Evolutionary conservation across 92 coral and sea anemone genomes (phyloP).

Genomic region (Palythoa grandis): DNA sequence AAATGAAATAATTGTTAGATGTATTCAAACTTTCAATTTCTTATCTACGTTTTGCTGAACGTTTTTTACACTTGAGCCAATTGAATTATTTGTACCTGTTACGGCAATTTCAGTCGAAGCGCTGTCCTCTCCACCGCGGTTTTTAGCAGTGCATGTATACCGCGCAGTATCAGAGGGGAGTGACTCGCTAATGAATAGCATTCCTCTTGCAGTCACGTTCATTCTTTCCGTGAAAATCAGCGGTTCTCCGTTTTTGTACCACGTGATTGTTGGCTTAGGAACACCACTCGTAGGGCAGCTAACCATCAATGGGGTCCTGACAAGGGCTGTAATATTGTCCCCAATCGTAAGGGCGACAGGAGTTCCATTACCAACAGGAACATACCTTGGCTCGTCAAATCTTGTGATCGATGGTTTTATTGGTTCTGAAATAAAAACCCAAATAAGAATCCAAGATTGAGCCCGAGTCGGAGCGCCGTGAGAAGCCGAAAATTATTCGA

Average conservation of each 20-base stretch:
- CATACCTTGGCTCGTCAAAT: background rate
- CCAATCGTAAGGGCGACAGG: slow-evolving; percentile 5
- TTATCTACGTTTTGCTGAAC: no score
- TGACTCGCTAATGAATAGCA: slow-evolving; percentile 12
- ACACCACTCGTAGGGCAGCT: slow-evolving; percentile 21
- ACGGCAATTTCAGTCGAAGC: slow-evolving; percentile 15
- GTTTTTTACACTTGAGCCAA: no score
- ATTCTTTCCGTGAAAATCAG: background rate
- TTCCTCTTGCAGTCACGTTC: slow-evolving; percentile 14
- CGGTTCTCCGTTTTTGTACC: slow-evolving; percentile 22
- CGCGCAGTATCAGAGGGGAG: slow-evolving; percentile 23
- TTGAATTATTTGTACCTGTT: background rate
- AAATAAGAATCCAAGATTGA: background rate
- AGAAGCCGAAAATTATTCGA: no score
- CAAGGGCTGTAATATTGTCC: slow-evolving; percentile 27
- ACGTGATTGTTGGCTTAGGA: slow-evolving; percentile 19
- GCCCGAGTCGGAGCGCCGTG: no score
- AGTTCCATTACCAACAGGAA: slow-evolving; percentile 15
- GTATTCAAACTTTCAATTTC: no score
- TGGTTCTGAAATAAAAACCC: slow-evolving; percentile 10
- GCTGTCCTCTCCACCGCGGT: slow-evolving; percentile 31
- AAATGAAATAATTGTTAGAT: no score
- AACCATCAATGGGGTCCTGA: slow-evolving; percentile 16
- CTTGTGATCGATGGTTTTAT: slow-evolving; percentile 22
- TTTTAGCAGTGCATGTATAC: slow-evolving; percentile 25